Evolutionary conservation across 2,113 vertebrate species (phyloP), one percentile per base, ranked within the genome.

Genomic region (Trochalopteron elliotii): DNA sequence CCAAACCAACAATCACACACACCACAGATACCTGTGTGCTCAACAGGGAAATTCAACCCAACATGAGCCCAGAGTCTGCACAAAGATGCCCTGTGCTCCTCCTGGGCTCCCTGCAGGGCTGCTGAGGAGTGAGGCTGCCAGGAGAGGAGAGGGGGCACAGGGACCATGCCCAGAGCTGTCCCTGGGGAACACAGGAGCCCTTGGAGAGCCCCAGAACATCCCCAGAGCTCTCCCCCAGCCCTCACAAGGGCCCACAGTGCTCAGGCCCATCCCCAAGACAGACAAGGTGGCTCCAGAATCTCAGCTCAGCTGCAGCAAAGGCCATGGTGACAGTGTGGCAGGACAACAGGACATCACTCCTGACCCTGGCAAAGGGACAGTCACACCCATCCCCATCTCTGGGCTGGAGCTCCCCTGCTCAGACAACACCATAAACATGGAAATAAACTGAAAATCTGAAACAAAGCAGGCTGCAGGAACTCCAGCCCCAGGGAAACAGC

Each of bases 281-380:
- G 49, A 15, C 11, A 7, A 4, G 3, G 39, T 0, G 8, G 20
- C 42, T 50, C 72, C 63, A 56, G 17, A 64, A 9, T 9, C 60
- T 12, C 42, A 2, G 0, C 1, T 52, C 21, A 25, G 25, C 0
- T 5, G 33, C 78, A 63, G 55, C 77, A 5, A 2, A 20, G 1
- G 31, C n/a, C 10, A 0, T 0, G 8, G 13, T 0, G 7, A 21
- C 8, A 25, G 45, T 0, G 23, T 5, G 37, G 25, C 3, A 21
- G 63, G 4, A 1, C 0, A 3, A 17, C 4, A 16, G 0, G 2
- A 0, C 5, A 8, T 1, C 33, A 1, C 12, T 31, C n/a, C 11
- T 25, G 64, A 45, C 1, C 4, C 28, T 0, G 0, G 0, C 6
- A 5, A 3, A 21, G 37, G 59, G 37, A 57, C n/a, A 9, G 14